These are phyloP conservation scores for Patella pellucida DNA, from an alignment of 2,888 invertebrate species.

Conservation along the genomic window DNA sequence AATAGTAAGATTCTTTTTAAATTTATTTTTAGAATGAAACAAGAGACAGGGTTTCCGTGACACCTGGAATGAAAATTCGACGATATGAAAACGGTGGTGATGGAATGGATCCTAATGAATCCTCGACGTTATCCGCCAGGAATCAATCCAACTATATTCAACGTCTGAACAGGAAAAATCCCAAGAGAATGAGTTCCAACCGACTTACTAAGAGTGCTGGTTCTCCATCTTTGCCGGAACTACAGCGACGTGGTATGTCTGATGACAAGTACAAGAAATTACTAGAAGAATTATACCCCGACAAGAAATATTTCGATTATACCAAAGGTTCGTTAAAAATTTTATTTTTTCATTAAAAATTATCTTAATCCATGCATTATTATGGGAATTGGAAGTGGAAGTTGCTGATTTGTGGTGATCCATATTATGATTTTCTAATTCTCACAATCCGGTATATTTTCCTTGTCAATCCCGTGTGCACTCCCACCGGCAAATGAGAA, in stretches of 20 bases:
- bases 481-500: too few species aligned
- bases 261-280: constrained; percentile 46
- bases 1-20: too few species aligned
- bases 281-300: constrained; percentile 52
- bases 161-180: not conserved
- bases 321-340: constrained; percentile 44
- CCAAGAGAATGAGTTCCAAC: not conserved
- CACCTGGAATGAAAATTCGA: not conserved
- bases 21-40: too few species aligned
- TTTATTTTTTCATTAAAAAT: not conserved
- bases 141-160: not conserved
- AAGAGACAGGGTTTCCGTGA: not conserved
- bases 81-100: not conserved
- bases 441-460: too few species aligned
- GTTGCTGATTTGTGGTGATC: too few species aligned
- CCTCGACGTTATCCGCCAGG: not conserved
- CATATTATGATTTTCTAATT: too few species aligned
- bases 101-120: not conserved
- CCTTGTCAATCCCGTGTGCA: too few species aligned
- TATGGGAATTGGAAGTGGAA: too few species aligned
- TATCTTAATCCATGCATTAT: not conserved
- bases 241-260: constrained; percentile 31
- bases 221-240: not conserved
- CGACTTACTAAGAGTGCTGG: constrained; percentile 6
- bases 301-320: constrained; percentile 58